Conservation (phyloP, 2,113 vertebrate genomes). For the Microcebus ravelobensis region DNA sequence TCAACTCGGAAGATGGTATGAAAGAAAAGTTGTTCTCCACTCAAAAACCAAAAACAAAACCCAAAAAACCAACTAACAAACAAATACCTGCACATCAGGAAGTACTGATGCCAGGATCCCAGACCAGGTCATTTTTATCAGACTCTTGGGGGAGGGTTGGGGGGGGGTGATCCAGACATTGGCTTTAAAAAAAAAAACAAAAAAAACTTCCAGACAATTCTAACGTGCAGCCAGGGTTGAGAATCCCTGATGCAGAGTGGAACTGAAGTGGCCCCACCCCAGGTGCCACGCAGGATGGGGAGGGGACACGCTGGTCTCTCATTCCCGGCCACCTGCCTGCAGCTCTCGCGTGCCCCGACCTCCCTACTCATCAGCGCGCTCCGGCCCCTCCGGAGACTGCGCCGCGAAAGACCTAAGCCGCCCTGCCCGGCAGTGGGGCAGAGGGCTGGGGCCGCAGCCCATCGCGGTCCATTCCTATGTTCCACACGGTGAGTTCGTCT, state of each 20-base stretch:
- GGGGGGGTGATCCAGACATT: background rate
- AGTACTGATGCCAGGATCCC: background rate
- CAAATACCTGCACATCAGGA: background rate
- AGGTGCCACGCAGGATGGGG: accelerated
- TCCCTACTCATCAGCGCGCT: accelerated
- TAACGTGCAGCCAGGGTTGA: background rate
- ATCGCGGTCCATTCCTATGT: background rate
- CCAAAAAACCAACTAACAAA: background rate
- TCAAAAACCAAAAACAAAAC: background rate
- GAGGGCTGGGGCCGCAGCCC: background rate
- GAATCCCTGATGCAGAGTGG: background rate
- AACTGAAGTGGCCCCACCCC: background rate
- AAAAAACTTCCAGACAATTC: too few species aligned
- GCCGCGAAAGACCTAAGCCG: background rate
- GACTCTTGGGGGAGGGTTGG: background rate
- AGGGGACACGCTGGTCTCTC: background rate
- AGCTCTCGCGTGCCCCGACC: too few species aligned
- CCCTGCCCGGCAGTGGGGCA: background rate
- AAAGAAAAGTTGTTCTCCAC: background rate
- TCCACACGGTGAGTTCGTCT: background rate
- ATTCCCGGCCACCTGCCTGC: background rate
- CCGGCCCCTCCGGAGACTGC: accelerated
- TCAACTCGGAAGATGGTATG: background rate
- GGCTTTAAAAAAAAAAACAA: background rate
- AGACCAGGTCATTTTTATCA: background rate